Base-by-base conservation (phyloP, 2,797 vertebrate genomes). In the Pseudochaenichthys georgianus region DNA sequence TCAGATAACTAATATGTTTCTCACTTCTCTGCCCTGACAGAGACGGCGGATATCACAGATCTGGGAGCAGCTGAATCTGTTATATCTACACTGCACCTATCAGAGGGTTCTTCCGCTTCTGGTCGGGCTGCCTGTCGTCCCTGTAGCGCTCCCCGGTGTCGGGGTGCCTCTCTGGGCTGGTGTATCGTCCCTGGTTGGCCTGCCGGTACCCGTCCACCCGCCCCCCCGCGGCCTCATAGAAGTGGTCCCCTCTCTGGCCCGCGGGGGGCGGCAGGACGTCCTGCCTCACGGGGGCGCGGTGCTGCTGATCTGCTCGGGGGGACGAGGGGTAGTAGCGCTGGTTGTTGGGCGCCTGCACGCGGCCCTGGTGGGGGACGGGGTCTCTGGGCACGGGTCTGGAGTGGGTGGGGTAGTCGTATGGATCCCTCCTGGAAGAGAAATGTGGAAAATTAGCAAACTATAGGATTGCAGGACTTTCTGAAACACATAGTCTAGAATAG, bases 51-150 rank as follows among this genome's bases (percentile, higher is more conserved):
- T 19, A 45, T 63, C 4, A 43, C 45, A 62, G 15, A 61, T 45
- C 23, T 78, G 53, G 58, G 75, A 58, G 50, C 50, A 31, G 31
- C 5, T 58, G 42, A 28, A 51, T 34, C 17, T 11, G 4, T 28
- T 28, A 1, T 28, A 28, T 28, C 28, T 13, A 99, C 81, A 99
- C 96, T 0, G 97, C 96, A 47, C 95, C 96, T 9, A 98, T 97
- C 94, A 96, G 81, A 21, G 96, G 89, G 82, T 96, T 97, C 90
- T 98, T 98, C 85, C 96, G 95, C 72, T 96, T 92, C 4, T 95
- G 95, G 67, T 97, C 96, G 17, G 94, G 94, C 19, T 93, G 92
- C 1, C 80, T 77, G 1, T 84, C 79, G 1, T 95, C 93, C 21
- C 80, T 81, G 74, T 96, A 90, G 3, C 86, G 94, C 2, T 87